These are phyloP conservation scores for Argyresthia albistria DNA, from an alignment of 2,888 invertebrate genomes.

Conservation along the genomic window DNA sequence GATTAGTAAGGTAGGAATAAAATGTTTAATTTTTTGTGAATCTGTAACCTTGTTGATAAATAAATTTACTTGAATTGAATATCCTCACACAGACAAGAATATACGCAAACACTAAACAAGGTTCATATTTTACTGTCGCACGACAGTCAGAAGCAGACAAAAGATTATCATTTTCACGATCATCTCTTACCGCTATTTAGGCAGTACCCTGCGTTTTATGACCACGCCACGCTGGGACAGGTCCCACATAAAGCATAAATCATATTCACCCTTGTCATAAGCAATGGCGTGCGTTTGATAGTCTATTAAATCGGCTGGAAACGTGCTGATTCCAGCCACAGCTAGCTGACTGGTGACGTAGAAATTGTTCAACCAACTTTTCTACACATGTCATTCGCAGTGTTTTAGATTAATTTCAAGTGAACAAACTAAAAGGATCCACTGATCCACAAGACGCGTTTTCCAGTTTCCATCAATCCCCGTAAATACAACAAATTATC, in stretches of 20 bases:
- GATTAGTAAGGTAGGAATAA: too few species aligned
- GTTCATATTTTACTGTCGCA: not conserved
- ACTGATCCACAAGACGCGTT: too few species aligned
- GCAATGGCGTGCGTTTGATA: slow-evolving; percentile 29
- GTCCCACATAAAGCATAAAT: slow-evolving; percentile 21
- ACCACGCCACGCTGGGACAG: slow-evolving; percentile 20
- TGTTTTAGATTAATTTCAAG: too few species aligned
- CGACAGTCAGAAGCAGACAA: not conserved
- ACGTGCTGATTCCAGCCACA: slow-evolving; percentile 9
- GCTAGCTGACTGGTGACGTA: not conserved
- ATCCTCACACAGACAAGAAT: too few species aligned
- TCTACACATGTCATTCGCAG: not conserved
- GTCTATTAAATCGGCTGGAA: slow-evolving; percentile 32
- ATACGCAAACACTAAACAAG: not conserved
- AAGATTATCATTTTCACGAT: slow-evolving; percentile 2
- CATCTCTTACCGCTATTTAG: slow-evolving; percentile 14
- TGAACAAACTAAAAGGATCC: not conserved
- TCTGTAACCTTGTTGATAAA: too few species aligned
- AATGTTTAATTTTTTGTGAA: too few species aligned
- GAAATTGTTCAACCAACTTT: not conserved
- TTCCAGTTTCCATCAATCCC: too few species aligned
- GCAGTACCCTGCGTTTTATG: slow-evolving; percentile 32
- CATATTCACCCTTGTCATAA: slow-evolving; percentile 12
- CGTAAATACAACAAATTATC: too few species aligned
- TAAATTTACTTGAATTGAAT: too few species aligned